Evolutionary conservation across 2,888 invertebrate genomes (phyloP).

Genomic region (Diaphora mendica): DNA sequence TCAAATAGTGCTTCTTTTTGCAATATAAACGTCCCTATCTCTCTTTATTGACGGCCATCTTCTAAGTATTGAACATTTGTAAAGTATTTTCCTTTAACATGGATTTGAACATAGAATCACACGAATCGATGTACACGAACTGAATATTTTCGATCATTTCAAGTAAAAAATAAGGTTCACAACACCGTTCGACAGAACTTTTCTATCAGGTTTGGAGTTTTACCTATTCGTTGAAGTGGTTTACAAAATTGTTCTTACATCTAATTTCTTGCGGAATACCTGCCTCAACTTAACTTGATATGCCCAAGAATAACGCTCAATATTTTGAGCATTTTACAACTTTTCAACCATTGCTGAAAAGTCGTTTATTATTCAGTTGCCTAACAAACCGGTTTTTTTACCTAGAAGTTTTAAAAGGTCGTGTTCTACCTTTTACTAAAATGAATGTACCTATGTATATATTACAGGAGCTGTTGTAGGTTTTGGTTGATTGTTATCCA

Average conservation of each 20-base stretch:
- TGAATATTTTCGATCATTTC: constrained; percentile 60
- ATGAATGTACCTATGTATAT: background rate
- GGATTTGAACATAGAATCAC: constrained; percentile 30
- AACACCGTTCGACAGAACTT: constrained; percentile 69
- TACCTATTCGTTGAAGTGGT: constrained; percentile 73
- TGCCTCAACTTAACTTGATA: constrained; percentile 60
- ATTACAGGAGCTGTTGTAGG: background rate
- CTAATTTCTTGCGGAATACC: constrained; percentile 61
- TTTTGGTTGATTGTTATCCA: background rate
- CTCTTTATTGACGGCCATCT: constrained; percentile 33
- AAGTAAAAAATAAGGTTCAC: constrained; percentile 66
- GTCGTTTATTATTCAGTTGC: constrained; percentile 47
- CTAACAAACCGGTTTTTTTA: constrained; percentile 37
- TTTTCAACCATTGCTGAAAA: constrained; percentile 42
- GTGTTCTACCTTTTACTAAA: background rate
- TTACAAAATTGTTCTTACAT: constrained; percentile 70
- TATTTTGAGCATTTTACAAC: constrained; percentile 53
- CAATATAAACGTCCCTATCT: constrained; percentile 35
- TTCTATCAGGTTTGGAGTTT: constrained; percentile 58
- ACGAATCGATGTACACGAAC: constrained; percentile 27
- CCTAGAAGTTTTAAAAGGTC: constrained; percentile 23
- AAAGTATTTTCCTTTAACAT: constrained; percentile 32
- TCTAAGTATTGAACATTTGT: constrained; percentile 33
- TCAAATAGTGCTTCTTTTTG: constrained; percentile 38
- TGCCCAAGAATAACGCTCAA: constrained; percentile 60